A percentile compares a stretch with the other conserved stretches of the same genome.
These are phyloP conservation scores for Apistogramma diplotaenia DNA, from an alignment of 2,113 vertebrate species.

Conservation along the genomic window DNA sequence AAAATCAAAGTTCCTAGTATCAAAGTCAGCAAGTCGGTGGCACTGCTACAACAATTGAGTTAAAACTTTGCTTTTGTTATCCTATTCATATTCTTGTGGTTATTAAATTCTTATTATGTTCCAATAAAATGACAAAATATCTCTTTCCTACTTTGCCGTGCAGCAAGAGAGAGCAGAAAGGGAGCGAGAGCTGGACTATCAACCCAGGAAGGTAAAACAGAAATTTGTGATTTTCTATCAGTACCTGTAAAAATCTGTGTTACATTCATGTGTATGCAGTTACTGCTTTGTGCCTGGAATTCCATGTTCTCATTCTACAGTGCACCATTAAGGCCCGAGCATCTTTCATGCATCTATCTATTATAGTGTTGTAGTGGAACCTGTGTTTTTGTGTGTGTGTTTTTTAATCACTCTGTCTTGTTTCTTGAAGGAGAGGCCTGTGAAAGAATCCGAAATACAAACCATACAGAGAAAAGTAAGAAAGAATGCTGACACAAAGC, in stretches of 20 bases:
- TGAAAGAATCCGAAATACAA: slow-evolving; percentile 76
- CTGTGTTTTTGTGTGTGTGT: not conserved
- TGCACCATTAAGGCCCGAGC: not conserved
- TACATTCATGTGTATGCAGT: not conserved
- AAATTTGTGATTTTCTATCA: not conserved
- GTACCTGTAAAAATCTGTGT: not conserved
- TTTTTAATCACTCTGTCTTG: not conserved
- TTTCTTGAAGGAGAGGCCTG: slow-evolving; percentile 65
- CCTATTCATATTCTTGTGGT: not conserved
- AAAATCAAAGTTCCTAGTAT: not conserved
- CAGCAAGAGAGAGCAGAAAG: slow-evolving; percentile 76
- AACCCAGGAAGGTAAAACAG: slow-evolving; percentile 73
- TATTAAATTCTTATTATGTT: not conserved
- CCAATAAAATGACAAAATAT: slow-evolving; percentile 23
- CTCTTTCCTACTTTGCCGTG: slow-evolving; percentile 43
- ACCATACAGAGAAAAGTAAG: slow-evolving; percentile 75
- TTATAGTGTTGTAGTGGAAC: not conserved
- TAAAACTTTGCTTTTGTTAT: not conserved
- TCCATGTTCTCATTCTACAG: not conserved
- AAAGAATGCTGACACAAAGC: not conserved
- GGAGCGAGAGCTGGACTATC: slow-evolving; percentile 73
- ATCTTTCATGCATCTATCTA: not conserved
- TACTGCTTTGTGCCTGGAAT: not conserved
- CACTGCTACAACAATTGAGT: not conserved
- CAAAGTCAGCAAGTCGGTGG: not conserved